Evolutionary conservation across 2,888 invertebrate genomes (phyloP), one percentile per base, ranked within the genome.

Genomic region (Monoplex corrugatus): DNA sequence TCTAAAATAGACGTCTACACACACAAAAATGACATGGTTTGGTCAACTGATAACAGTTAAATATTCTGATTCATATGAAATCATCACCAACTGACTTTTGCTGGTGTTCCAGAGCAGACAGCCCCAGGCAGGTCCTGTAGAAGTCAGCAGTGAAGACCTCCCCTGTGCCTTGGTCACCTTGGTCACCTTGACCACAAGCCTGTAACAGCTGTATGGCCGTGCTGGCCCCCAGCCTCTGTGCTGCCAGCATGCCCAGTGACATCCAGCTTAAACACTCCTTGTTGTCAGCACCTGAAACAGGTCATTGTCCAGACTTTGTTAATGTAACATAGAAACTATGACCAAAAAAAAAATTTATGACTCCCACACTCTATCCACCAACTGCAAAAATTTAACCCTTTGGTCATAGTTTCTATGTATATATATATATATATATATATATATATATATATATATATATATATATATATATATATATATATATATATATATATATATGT

Each of bases 121-220:
- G 90, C 2, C 92, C 86, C 28, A 94, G 86, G 89, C 93, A 93
- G 23, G 90, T 92, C 86, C 92, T 91, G 89, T 93, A 94, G 89
- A 94, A 93, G 13, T 90, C 88, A 28, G 90, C 86, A 28, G 89
- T 78, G 43, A 93, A 80, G 40, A 45, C 45, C 1, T 13, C 32
- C 8, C 40, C 28, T 0, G 35, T 23, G 8, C 16, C 32, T 35
- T 10, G 38, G 28, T 35, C 86, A 10, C 63, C 28, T 10, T 3
- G 2, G 63, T n/a, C 35, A 8, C 23, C 78, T 6, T 92, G 16
- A 28, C 90, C 83, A 57, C 87, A 85, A 28, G 90, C 90, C 84
- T 92, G 89, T 78, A 94, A 91, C 89, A 94, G 89, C 82, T 90
- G 87, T 23, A 93, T 89, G 83, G 92, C 92, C 10, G 68, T 87